Conservation (phyloP, 1,140 invertebrate species). For the Aphelinus atriplicis region DNA sequence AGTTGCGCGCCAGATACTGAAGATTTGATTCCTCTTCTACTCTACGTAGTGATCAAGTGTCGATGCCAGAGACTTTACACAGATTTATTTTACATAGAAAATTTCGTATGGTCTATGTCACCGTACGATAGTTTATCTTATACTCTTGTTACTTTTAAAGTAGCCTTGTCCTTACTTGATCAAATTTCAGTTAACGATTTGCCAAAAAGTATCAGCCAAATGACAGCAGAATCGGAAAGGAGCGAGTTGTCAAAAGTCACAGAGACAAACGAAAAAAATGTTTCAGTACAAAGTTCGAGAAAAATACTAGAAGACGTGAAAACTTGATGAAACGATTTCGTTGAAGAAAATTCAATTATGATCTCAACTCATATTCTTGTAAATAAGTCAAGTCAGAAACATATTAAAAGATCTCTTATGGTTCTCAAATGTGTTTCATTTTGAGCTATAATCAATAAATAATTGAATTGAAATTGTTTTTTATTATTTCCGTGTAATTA, state of each 20-base stretch:
- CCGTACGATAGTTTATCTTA: constrained; percentile 44
- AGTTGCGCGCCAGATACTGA: constrained; percentile 39
- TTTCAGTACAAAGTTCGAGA: no score
- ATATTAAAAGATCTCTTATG: no score
- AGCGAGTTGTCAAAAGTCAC: neutral
- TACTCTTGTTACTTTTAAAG: constrained; percentile 47
- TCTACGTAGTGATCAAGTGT: constrained; percentile 52
- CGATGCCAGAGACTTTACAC: constrained; percentile 48
- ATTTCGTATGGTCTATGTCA: constrained; percentile 50
- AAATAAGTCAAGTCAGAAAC: no score
- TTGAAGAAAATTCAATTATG: no score
- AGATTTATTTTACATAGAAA: constrained; percentile 53
- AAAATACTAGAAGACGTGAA: no score
- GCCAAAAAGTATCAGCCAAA: neutral
- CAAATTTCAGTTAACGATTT: constrained; percentile 36
- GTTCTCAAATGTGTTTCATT: no score
- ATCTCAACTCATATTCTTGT: no score
- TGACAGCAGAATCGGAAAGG: neutral
- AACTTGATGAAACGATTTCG: no score
- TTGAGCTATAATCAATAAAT: no score
- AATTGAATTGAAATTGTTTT: no score
- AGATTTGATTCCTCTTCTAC: constrained; percentile 49
- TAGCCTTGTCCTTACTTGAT: constrained; percentile 38
- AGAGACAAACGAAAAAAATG: no score
- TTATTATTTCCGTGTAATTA: no score